Evolutionary conservation across 2,113 vertebrate genomes (phyloP).

Genomic region (Pampusana beccarii): DNA sequence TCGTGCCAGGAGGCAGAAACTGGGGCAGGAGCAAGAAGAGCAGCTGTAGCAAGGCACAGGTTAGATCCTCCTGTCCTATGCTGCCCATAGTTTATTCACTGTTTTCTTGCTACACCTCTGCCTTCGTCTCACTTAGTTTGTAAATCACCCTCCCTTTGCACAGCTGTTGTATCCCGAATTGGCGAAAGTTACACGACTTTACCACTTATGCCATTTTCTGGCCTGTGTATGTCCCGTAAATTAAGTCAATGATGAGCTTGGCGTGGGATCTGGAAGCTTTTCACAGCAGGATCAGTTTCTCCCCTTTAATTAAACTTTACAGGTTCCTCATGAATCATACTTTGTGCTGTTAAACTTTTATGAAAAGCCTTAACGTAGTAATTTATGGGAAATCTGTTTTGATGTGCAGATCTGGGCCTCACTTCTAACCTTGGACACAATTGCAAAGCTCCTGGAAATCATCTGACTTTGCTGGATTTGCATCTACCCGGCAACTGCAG

Average conservation of each 20-base stretch:
- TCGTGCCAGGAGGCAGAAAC: not conserved
- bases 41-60: not conserved
- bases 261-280: not conserved
- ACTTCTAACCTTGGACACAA: not conserved
- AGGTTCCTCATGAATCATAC: constrained; percentile 17
- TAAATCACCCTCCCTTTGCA: not conserved
- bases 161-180: not conserved
- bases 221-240: not conserved
- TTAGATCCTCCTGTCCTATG: not conserved
- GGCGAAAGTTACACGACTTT: not conserved
- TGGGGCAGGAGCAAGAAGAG: not conserved
- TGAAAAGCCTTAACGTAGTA: not conserved
- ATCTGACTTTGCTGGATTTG: not conserved
- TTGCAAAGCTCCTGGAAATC: not conserved
- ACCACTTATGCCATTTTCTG: not conserved
- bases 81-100: not conserved
- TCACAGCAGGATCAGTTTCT: not conserved
- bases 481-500: not conserved
- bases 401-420: not conserved
- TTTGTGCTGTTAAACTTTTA: not conserved
- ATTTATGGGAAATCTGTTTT: constrained; percentile 43
- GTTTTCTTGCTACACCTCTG: not conserved
- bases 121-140: not conserved
- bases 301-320: constrained; percentile 36
- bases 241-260: constrained; percentile 30